Base-by-base conservation (phyloP, 1,140 invertebrate genomes). In the Phymastichus coffea region DNA sequence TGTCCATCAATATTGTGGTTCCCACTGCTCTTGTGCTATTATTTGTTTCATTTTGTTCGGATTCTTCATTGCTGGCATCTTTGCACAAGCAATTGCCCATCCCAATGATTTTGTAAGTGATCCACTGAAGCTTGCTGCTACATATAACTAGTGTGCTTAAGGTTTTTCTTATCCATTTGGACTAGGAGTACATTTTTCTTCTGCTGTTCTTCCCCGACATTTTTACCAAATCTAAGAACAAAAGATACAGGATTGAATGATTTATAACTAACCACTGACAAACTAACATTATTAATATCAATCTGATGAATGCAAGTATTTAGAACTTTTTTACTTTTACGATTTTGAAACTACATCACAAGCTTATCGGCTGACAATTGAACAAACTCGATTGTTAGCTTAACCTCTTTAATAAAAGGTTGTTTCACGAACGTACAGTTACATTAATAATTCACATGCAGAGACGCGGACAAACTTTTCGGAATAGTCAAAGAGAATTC, bases 1-100 rank as follows among this genome's bases (percentile, higher is more conserved):
- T 58, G 35, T 74, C 70, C 63, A 73, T 66, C 61, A 72, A 63
- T 61, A 74, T 64, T 64, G 70, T 75, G 58, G 69, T 77, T 63
- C 74, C 68, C 20, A 33, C 10, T 10, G 33, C 44, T 55, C 52
- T 55, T 30, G 51, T 41, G 22, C 2, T 38, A 55, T 54, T 43
- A 4, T 19, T 33, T 40, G 58, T 17, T n/a, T 23, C 20, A n/a
- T n/a, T n/a, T 48, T 54, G 35, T 4, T 48, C 26, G 43, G 43
- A 40, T 38, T 47, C 44, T 26, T 80, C 78, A 56, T 80, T 79
- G 57, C 71, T 70, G 69, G 81, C 81, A 65, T 83, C 74, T 70
- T 85, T 87, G 67, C 85, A 85, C 72, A 84, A 83, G 71, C 85
- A 86, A 74, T 80, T 80, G 72, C 85, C 85, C 85, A 87, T 87